Percentiles rank a stretch among this genome's conserved stretches.
Evolutionary conservation across 1,140 invertebrate genomes (phyloP).

Genomic region (Ptiloglossa arizonensis): DNA sequence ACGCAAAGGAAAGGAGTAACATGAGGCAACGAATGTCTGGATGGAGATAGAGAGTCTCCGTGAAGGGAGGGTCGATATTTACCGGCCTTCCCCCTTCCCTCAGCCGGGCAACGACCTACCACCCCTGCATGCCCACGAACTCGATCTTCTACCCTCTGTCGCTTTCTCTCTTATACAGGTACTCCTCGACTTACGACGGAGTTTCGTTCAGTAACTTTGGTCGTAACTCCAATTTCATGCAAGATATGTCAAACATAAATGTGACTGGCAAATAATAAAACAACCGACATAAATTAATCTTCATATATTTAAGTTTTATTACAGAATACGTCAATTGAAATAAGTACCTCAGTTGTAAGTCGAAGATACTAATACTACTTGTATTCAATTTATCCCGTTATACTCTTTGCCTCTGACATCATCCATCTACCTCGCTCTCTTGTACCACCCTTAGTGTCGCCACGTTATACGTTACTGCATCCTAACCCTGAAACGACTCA

Average conservation of each 20-base stretch:
- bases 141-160: constrained; percentile 19
- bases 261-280: too few relatives aligned
- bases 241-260: too few relatives aligned
- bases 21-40: constrained; percentile 68
- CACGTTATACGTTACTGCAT: constrained; percentile 40
- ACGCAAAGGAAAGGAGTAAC: constrained; percentile 46
- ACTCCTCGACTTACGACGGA: too few relatives aligned
- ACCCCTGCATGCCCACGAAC: constrained; percentile 45
- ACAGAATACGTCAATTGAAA: too few relatives aligned
- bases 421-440: neutral
- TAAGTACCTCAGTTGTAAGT: too few relatives aligned
- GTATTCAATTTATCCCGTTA: neutral
- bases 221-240: too few relatives aligned
- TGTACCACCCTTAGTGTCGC: constrained; percentile 16
- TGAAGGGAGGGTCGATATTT: constrained; percentile 77
- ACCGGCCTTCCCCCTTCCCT: constrained; percentile 67
- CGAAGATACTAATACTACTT: too few relatives aligned
- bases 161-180: constrained; percentile 46
- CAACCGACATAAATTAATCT: too few relatives aligned
- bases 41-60: constrained; percentile 63
- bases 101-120: constrained; percentile 73
- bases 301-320: too few relatives aligned
- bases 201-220: too few relatives aligned
- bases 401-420: neutral
- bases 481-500: constrained; percentile 48